These are phyloP conservation scores for Peribatodes rhomboidaria DNA, from an alignment of 2,888 invertebrate species.

Conservation along the genomic window DNA sequence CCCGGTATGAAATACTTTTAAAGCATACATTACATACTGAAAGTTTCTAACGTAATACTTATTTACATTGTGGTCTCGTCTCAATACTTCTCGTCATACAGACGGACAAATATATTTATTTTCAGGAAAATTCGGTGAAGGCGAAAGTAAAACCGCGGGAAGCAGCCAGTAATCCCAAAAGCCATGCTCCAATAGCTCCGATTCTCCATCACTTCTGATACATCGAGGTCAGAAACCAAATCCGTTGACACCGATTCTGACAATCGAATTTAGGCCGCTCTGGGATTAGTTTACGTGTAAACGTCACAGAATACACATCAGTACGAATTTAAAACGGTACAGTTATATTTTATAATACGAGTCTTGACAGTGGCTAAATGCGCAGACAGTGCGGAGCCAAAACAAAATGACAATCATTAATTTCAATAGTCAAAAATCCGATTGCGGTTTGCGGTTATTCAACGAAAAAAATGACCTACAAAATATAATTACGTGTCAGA, in stretches of 20 bases:
- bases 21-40: too few species aligned
- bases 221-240: constrained; percentile 11
- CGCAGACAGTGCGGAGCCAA: background rate
- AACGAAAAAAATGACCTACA: too few species aligned
- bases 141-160: background rate
- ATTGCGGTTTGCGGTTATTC: too few species aligned
- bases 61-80: too few species aligned
- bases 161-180: constrained; percentile 13
- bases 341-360: background rate
- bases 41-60: too few species aligned
- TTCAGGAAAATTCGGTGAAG: background rate
- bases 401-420: background rate
- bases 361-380: constrained; percentile 11
- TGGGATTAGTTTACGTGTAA: constrained; percentile 11
- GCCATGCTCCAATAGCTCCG: constrained; percentile 12
- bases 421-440: too few species aligned
- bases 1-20: too few species aligned
- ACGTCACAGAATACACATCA: constrained; percentile 7
- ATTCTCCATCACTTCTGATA: constrained; percentile 8
- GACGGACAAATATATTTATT: too few species aligned
- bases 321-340: constrained; percentile 3
- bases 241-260: constrained; percentile 10
- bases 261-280: constrained; percentile 10
- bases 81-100: too few species aligned
- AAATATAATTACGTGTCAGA: too few species aligned